phyloP scores from a whole-genome alignment of 2,113 vertebrate genomes.

The Galemys pyrenaicus region DNA sequence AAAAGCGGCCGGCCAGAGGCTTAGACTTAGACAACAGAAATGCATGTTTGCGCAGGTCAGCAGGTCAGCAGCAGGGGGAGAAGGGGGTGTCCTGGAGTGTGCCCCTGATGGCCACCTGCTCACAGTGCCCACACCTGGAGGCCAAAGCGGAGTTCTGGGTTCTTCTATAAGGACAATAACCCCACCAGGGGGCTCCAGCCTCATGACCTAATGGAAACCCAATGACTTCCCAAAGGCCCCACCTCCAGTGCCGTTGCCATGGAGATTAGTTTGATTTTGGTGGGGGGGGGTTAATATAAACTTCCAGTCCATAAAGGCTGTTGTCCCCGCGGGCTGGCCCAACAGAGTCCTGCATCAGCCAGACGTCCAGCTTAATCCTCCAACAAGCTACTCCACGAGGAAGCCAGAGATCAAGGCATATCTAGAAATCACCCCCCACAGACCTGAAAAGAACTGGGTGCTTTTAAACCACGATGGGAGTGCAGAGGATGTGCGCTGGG shows the following conservation, averaged over 20 bases:
- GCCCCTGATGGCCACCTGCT: not conserved
- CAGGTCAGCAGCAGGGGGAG: too few species aligned
- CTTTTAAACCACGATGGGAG: not conserved
- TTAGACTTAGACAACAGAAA: not conserved
- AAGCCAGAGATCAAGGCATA: not conserved
- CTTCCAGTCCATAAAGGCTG: not conserved
- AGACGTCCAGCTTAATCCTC: not conserved
- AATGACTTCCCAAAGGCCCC: not conserved
- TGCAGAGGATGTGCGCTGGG: not conserved
- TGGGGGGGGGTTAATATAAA: not conserved
- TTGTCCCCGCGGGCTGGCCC: not conserved
- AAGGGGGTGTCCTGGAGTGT: not conserved
- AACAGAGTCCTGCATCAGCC: not conserved
- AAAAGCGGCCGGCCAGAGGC: not conserved
- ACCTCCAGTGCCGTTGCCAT: not conserved
- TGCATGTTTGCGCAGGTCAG: not conserved
- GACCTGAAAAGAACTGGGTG: not conserved
- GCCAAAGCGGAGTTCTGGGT: not conserved
- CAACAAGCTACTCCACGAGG: rapidly evolving
- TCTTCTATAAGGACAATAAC: not conserved
- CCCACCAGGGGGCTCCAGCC: not conserved
- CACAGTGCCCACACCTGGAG: not conserved
- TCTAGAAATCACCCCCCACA: not conserved
- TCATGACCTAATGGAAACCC: not conserved
- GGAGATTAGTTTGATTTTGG: not conserved